Evolutionary conservation across 2,888 invertebrate species (phyloP).

Genomic region (Scaptomyza caliginosa): DNA sequence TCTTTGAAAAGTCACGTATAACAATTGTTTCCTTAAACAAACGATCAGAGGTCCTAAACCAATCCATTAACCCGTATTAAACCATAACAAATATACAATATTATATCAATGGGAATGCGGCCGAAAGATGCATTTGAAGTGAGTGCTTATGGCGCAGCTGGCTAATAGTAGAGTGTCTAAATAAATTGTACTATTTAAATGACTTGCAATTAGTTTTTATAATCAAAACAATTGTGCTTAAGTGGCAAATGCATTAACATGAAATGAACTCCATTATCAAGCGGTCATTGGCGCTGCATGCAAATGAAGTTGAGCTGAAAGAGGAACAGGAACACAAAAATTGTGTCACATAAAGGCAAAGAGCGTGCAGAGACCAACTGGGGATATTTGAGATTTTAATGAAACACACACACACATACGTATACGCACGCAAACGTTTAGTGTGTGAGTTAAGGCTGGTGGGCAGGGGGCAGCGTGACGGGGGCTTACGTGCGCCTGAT

Average conservation of each 20-base stretch:
- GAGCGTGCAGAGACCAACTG: constrained; percentile 43
- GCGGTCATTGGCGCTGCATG: constrained; percentile 55
- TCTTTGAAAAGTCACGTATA: background rate
- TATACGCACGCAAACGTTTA: background rate
- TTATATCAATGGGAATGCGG: too few species aligned
- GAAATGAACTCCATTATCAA: constrained; percentile 62
- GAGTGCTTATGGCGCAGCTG: too few species aligned
- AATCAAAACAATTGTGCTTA: constrained; percentile 70
- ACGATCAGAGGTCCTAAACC: background rate
- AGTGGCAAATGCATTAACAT: constrained; percentile 71
- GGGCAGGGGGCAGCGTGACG: constrained; percentile 19
- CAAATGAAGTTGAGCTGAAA: constrained; percentile 63
- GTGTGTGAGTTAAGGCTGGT: constrained; percentile 12
- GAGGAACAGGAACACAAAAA: constrained; percentile 31
- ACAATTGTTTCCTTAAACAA: background rate
- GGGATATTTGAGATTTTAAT: constrained; percentile 56
- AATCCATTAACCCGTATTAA: too few species aligned
- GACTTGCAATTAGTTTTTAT: constrained; percentile 75
- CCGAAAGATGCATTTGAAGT: too few species aligned
- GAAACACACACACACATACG: constrained; percentile 43
- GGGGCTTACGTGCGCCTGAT: constrained; percentile 76
- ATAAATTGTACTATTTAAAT: constrained; percentile 69
- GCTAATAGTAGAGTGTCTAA: constrained; percentile 23
- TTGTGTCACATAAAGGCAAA: constrained; percentile 51
- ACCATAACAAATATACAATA: too few species aligned